Evolutionary conservation across 1,140 invertebrate species (phyloP).

Genomic region (Aphelenchoides besseyi): DNA sequence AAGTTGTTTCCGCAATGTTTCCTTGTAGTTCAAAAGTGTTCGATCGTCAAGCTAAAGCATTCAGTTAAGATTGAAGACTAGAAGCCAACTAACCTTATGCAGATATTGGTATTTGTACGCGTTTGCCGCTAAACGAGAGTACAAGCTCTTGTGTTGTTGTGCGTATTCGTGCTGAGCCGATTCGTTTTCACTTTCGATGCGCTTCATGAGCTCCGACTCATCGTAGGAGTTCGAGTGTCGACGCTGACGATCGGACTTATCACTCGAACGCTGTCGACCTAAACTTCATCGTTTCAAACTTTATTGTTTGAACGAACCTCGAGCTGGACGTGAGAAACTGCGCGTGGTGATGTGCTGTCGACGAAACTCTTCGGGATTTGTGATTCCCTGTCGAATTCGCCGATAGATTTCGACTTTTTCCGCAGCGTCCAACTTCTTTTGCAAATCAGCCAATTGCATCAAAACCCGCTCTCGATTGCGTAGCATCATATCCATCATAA

Average conservation of each 20-base stretch:
- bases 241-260: conserved; percentile 25
- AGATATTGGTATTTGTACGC: conserved; percentile 59
- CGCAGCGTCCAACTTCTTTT: conserved; percentile 57
- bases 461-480: conserved; percentile 53
- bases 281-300: conserved; percentile 7
- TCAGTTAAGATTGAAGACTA: conserved; percentile 11
- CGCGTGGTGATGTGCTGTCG: conserved; percentile 42
- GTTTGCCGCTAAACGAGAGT: conserved; percentile 49
- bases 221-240: conserved; percentile 46
- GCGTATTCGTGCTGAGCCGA: conserved; percentile 29
- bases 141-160: conserved; percentile 43
- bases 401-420: conserved; percentile 60
- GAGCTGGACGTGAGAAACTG: conserved; percentile 48
- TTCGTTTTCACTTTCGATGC: conserved; percentile 45
- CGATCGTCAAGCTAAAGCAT: conserved; percentile 55
- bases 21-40: conserved; percentile 56
- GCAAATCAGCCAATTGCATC: conserved; percentile 55
- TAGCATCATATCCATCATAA: conserved; percentile 59
- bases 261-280: conserved; percentile 20
- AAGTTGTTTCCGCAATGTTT: conserved; percentile 52
- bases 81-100: conserved; percentile 52
- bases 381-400: conserved; percentile 50
- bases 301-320: conserved; percentile 24
- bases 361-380: conserved; percentile 45
- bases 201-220: conserved; percentile 46